These are phyloP conservation scores for Pseudochirops corinnae DNA, from an alignment of 2,797 vertebrate genomes.

Conservation along the genomic window DNA sequence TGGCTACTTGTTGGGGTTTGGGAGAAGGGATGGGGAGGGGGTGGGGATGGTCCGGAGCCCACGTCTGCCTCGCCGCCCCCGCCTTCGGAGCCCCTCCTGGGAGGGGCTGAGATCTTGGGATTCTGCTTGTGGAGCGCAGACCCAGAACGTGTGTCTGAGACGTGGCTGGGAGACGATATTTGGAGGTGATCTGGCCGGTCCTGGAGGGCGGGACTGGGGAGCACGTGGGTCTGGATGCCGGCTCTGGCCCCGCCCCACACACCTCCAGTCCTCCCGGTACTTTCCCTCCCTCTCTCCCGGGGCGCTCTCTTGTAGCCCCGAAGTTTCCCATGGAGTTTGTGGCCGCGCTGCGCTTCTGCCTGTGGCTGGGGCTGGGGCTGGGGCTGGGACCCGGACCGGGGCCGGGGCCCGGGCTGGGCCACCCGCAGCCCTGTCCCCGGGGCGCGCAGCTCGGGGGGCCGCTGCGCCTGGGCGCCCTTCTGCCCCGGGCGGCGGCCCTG, in stretches of 20 bases:
- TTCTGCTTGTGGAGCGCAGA: not conserved
- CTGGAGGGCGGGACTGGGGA: not conserved
- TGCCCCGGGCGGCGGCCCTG: constrained; percentile 85
- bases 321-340: constrained; percentile 69
- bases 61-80: no score
- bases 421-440: constrained; percentile 92
- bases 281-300: not conserved
- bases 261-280: not conserved
- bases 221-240: not conserved
- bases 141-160: not conserved
- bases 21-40: not conserved
- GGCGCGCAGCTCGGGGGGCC: constrained; percentile 87
- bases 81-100: not conserved
- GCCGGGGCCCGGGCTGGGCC: constrained; percentile 83
- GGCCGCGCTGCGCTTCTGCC: not conserved
- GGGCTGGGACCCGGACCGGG: not conserved
- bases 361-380: constrained; percentile 61
- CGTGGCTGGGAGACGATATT: not conserved
- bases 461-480: constrained; percentile 90
- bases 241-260: not conserved
- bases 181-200: not conserved
- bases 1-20: not conserved
- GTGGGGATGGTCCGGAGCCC: no score
- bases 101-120: not conserved
- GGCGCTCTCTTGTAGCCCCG: not conserved